Evolutionary conservation across 2,888 invertebrate species (phyloP).

Genomic region (Eupelmus urozonus): DNA sequence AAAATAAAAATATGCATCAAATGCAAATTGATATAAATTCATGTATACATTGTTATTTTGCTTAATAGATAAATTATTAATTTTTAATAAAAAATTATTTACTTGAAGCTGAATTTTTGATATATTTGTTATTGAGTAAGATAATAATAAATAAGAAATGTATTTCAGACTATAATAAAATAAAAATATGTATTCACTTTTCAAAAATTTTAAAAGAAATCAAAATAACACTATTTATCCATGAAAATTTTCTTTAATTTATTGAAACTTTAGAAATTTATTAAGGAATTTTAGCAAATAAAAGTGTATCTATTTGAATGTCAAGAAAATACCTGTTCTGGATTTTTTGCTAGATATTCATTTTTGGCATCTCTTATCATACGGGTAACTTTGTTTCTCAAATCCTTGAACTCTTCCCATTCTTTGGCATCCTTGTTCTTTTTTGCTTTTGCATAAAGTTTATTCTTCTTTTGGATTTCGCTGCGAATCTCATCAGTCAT

Average conservation of each 20-base stretch:
- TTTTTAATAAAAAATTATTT: no score
- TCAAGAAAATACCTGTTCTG: conserved; percentile 72
- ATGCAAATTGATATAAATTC: conserved; percentile 10
- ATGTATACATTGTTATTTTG: conserved; percentile 3
- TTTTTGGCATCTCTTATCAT: conserved; percentile 76
- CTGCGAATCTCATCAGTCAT: conserved; percentile 76
- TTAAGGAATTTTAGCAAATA: no score
- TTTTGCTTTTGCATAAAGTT: conserved; percentile 74
- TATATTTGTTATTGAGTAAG: no score
- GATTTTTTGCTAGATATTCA: conserved; percentile 74
- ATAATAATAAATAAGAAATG: no score
- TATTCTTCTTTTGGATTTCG: conserved; percentile 75
- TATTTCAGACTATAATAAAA: no score
- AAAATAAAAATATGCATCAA: conserved; percentile 33
- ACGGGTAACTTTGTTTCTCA: conserved; percentile 75
- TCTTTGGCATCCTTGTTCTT: conserved; percentile 75
- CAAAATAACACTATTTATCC: conserved; percentile 28
- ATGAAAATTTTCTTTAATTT: conserved; percentile 24
- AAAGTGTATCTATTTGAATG: conserved; percentile 28
- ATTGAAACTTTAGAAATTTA: neutral
- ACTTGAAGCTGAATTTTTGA: no score
- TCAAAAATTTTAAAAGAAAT: no score
- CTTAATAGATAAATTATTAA: no score
- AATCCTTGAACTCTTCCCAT: conserved; percentile 75
- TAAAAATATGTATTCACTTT: no score